These are phyloP conservation scores for Acrocephalus arundinaceus DNA, from an alignment of 2,113 vertebrate genomes.

Conservation along the genomic window DNA sequence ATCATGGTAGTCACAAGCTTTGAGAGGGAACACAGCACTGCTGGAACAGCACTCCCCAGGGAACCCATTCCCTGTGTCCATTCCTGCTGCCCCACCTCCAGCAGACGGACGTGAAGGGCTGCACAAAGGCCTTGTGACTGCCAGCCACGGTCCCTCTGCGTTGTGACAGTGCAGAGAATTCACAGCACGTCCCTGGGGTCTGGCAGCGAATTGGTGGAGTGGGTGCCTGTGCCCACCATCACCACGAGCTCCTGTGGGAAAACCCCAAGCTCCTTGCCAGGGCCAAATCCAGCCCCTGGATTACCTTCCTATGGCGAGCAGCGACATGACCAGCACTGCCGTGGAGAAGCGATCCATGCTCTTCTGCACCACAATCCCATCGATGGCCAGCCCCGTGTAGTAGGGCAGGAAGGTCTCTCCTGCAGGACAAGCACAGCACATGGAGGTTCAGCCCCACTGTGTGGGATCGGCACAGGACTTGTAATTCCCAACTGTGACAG, in stretches of 20 bases:
- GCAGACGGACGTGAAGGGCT: fast-evolving
- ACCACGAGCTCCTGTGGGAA: neutral
- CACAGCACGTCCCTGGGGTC: neutral
- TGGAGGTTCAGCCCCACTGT: neutral
- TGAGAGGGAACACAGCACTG: fast-evolving
- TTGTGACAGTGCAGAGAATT: fast-evolving
- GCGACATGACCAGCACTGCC: conserved; percentile 75
- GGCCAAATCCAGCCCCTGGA: neutral
- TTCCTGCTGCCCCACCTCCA: neutral
- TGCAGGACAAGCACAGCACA: conserved; percentile 46
- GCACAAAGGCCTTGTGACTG: fast-evolving
- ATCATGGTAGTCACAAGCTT: neutral
- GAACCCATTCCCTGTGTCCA: neutral
- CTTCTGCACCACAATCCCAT: conserved; percentile 88
- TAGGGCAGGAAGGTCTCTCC: conserved; percentile 92
- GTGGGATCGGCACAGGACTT: fast-evolving
- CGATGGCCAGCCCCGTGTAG: conserved; percentile 89
- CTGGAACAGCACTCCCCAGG: neutral
- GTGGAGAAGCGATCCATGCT: conserved; percentile 88
- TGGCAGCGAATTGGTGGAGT: fast-evolving
- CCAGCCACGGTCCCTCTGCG: neutral
- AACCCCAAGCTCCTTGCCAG: neutral
- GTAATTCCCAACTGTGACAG: neutral
- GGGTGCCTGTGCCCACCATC: neutral
- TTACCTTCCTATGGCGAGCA: conserved; percentile 88